phyloP scores from a whole-genome alignment of 2,888 invertebrate species.

The Apantesis nais region DNA sequence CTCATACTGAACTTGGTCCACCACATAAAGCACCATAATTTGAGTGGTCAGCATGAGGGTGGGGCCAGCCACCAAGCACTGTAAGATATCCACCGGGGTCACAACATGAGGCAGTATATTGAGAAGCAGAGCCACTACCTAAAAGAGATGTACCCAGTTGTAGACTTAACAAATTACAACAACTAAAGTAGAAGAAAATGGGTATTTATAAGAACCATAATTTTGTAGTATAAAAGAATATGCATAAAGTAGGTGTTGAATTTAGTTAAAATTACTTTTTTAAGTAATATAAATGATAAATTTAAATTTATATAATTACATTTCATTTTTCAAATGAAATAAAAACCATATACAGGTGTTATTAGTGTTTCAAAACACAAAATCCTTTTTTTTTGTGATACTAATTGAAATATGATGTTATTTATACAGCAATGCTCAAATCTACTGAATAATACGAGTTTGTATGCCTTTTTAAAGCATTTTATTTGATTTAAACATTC shows the following conservation, averaged over 20 bases:
- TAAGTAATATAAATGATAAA: background rate
- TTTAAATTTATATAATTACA: too few species aligned
- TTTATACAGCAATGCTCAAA: conserved; percentile 23
- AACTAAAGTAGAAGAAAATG: conserved; percentile 6
- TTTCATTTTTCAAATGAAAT: background rate
- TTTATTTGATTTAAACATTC: conserved; percentile 48
- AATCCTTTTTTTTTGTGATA: background rate
- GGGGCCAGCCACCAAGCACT: conserved; percentile 73
- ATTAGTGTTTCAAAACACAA: background rate
- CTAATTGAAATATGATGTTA: background rate
- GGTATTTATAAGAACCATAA: conserved; percentile 5
- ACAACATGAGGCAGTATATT: conserved; percentile 76
- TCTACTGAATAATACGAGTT: conserved; percentile 62
- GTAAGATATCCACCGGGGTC: conserved; percentile 66
- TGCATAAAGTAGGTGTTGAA: background rate
- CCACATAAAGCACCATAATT: conserved; percentile 74
- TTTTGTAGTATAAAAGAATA: background rate
- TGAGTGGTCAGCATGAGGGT: conserved; percentile 74
- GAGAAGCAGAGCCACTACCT: conserved; percentile 80
- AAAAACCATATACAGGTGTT: background rate
- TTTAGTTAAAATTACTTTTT: background rate
- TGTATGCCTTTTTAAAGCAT: conserved; percentile 49
- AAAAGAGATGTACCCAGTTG: conserved; percentile 68
- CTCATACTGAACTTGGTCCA: conserved; percentile 76
- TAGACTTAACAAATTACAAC: conserved; percentile 13